Percentiles rank a stretch among this genome's conserved stretches.
These are phyloP conservation scores for Sebastes taczanowskii DNA, from an alignment of 2,797 vertebrate genomes.

Conservation along the genomic window DNA sequence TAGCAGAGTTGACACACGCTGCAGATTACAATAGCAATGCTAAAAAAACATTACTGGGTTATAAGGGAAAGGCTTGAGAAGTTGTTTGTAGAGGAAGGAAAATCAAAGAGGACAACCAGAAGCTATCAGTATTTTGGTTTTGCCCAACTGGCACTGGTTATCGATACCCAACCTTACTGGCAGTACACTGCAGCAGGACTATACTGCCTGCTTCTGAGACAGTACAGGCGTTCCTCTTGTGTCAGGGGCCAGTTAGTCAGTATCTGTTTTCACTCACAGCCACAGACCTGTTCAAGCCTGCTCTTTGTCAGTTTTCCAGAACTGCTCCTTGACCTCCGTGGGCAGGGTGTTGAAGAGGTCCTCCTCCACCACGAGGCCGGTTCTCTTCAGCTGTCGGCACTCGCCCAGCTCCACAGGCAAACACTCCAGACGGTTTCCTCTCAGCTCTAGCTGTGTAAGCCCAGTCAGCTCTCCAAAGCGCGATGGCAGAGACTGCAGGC, in stretches of 20 bases:
- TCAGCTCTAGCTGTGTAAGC: slow-evolving; percentile 93
- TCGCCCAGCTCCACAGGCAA: slow-evolving; percentile 97
- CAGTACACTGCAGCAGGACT: slow-evolving; percentile 25
- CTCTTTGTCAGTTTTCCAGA: slow-evolving; percentile 96
- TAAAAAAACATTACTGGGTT: slow-evolving; percentile 29
- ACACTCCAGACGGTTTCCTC: slow-evolving; percentile 95
- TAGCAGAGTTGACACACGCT: background rate
- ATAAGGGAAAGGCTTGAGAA: slow-evolving; percentile 26
- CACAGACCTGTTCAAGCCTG: slow-evolving; percentile 81
- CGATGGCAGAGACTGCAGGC: slow-evolving; percentile 92
- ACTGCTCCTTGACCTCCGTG: slow-evolving; percentile 93
- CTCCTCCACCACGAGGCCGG: slow-evolving; percentile 94
- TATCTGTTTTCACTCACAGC: background rate
- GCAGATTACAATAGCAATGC: slow-evolving; percentile 31
- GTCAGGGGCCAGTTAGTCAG: background rate
- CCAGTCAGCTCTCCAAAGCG: slow-evolving; percentile 95
- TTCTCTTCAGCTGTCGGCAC: slow-evolving; percentile 92
- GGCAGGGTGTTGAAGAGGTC: slow-evolving; percentile 95
- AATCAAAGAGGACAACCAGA: slow-evolving; percentile 10
- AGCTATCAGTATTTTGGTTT: slow-evolving; percentile 15
- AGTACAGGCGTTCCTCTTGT: background rate
- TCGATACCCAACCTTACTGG: slow-evolving; percentile 45
- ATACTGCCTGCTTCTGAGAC: background rate
- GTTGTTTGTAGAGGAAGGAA: slow-evolving; percentile 9
- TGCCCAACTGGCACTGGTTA: slow-evolving; percentile 12